These are phyloP conservation scores for Drosophila yakuba DNA, from an alignment of 1,140 invertebrate species.

Conservation along the genomic window DNA sequence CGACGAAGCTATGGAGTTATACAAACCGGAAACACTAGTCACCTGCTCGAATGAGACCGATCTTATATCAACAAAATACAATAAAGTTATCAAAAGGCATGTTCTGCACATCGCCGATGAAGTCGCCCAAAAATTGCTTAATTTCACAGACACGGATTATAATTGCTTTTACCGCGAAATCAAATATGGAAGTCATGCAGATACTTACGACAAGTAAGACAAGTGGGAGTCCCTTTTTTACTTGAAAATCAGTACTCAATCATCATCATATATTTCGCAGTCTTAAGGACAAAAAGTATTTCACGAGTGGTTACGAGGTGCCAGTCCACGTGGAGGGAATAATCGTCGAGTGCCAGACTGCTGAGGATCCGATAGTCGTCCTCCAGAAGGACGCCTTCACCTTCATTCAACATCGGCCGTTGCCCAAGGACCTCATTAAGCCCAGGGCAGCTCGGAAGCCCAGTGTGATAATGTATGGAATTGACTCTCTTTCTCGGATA, in stretches of 20 bases:
- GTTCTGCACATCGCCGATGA: constrained; percentile 62
- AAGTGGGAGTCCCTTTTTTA: background rate
- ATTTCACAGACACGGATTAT: constrained; percentile 12
- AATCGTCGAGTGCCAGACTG: constrained; percentile 43
- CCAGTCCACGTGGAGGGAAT: constrained; percentile 38
- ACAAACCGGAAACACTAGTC: constrained; percentile 86
- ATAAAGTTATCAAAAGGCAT: constrained; percentile 39
- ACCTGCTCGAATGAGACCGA: constrained; percentile 85
- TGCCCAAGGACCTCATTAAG: constrained; percentile 2
- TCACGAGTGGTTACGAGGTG: constrained; percentile 14
- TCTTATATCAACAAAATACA: constrained; percentile 84
- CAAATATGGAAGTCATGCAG: background rate
- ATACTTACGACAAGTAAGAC: constrained; percentile 41
- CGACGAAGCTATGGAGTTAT: constrained; percentile 86
- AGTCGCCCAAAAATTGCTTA: constrained; percentile 61
- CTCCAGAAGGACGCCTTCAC: constrained; percentile 59
- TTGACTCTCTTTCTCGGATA: constrained; percentile 40
- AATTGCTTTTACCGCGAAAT: constrained; percentile 49
- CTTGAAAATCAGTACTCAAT: constrained; percentile 24
- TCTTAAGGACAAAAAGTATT: constrained; percentile 24
- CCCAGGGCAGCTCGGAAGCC: constrained; percentile 12
- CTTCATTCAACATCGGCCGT: constrained; percentile 46
- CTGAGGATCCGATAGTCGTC: constrained; percentile 17
- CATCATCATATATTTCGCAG: background rate
- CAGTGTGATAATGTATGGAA: constrained; percentile 60